These are phyloP conservation scores for Anaspis maculata DNA, from an alignment of 2,888 invertebrate species.

Conservation along the genomic window DNA sequence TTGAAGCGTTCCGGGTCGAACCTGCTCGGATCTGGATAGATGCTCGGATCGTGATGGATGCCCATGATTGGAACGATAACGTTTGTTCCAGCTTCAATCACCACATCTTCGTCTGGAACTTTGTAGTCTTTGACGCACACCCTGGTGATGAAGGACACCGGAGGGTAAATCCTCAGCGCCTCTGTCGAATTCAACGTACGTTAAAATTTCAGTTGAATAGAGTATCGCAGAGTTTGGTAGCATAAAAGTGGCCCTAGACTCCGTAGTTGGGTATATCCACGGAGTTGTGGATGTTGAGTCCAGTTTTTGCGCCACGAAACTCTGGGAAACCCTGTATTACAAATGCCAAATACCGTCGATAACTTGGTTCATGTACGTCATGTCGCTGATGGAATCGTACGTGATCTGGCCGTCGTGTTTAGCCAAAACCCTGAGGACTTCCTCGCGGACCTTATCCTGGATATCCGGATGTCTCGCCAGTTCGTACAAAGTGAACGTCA, in stretches of 20 bases:
- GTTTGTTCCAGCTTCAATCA: conserved; percentile 31
- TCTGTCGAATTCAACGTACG: conserved; percentile 23
- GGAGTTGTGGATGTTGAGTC: too few species aligned
- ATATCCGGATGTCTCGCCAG: conserved; percentile 37
- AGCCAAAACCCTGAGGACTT: conserved; percentile 31
- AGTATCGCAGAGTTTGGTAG: too few species aligned
- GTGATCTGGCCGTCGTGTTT: conserved; percentile 33
- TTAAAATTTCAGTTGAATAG: background rate
- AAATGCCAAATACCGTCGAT: conserved; percentile 13
- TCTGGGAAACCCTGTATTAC: too few species aligned
- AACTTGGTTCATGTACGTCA: conserved; percentile 35
- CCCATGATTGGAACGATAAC: conserved; percentile 20
- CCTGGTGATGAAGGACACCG: conserved; percentile 20
- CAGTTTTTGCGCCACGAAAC: too few species aligned
- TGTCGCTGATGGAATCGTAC: conserved; percentile 40
- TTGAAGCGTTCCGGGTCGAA: conserved; percentile 16
- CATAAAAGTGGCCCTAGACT: too few species aligned
- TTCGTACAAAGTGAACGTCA: conserved; percentile 37
- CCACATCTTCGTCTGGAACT: conserved; percentile 26
- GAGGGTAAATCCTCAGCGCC: conserved; percentile 34
- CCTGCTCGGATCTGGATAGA: conserved; percentile 12
- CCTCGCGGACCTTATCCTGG: conserved; percentile 39
- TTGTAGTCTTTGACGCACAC: conserved; percentile 21
- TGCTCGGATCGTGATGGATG: conserved; percentile 18
- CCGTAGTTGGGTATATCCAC: too few species aligned